Conservation (phyloP, 2,888 invertebrate species). For the Eueremaeus valkanovi region DNA sequence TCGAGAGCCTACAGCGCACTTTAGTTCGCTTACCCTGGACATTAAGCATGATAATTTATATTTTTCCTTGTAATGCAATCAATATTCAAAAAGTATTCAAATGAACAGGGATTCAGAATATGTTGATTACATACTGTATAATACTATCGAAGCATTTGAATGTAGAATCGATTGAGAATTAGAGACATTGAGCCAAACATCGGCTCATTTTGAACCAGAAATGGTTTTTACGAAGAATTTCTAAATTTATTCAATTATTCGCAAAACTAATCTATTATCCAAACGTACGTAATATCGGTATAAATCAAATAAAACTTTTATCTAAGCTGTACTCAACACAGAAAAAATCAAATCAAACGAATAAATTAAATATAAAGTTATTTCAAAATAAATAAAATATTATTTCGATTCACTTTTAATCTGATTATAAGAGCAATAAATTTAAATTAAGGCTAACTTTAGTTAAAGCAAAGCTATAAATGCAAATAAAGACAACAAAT, state of each 20-base stretch:
- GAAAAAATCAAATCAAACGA: constrained; percentile 1
- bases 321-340: neutral
- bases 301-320: neutral
- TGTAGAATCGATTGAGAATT: neutral
- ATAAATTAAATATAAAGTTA: constrained; percentile 1
- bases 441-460: neutral
- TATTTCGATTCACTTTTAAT: neutral
- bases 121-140: no score
- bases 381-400: neutral
- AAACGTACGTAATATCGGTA: neutral
- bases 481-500: no score
- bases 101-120: neutral
- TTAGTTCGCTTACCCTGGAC: no score
- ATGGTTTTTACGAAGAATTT: no score
- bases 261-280: neutral
- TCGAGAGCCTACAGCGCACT: no score
- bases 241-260: neutral
- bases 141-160: neutral
- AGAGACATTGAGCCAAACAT: no score
- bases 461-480: neutral
- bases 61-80: neutral
- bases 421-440: neutral
- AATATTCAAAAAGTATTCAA: neutral
- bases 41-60: no score
- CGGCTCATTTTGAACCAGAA: no score